phyloP scores from a whole-genome alignment of 2,888 invertebrate species.

The Drosophila helvetica region DNA sequence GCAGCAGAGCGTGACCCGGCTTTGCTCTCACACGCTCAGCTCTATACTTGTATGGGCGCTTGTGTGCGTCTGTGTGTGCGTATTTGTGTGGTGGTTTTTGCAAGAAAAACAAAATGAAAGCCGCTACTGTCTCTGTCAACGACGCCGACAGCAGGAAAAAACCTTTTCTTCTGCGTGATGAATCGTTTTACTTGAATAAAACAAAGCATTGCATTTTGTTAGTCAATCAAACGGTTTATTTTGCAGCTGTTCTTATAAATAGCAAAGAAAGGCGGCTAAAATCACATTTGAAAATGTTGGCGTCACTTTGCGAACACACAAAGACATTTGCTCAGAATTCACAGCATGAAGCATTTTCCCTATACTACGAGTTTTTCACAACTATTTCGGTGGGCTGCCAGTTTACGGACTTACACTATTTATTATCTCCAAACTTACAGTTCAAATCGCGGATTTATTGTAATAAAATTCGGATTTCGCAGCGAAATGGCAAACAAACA shows the following conservation, averaged over 20 bases:
- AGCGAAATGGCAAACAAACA: slow-evolving; percentile 29
- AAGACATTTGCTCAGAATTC: slow-evolving; percentile 5
- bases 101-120: slow-evolving; percentile 81
- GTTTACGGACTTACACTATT: neutral
- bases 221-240: neutral
- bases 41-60: slow-evolving; percentile 16
- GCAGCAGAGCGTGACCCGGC: slow-evolving; percentile 6
- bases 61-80: slow-evolving; percentile 29
- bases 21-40: slow-evolving; percentile 35
- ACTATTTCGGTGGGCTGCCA: neutral
- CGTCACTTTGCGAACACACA: slow-evolving; percentile 64
- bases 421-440: slow-evolving; percentile 15
- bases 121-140: slow-evolving; percentile 54
- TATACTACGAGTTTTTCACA: neutral
- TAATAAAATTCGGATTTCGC: slow-evolving; percentile 5
- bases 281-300: slow-evolving; percentile 58
- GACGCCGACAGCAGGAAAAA: slow-evolving; percentile 52
- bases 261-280: slow-evolving; percentile 43
- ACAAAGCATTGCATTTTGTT: slow-evolving; percentile 3
- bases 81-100: slow-evolving; percentile 67
- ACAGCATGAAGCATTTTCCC: neutral
- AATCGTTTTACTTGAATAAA: neutral
- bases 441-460: slow-evolving; percentile 11
- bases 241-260: neutral
- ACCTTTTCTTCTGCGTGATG: slow-evolving; percentile 18